Conservation (phyloP, 64 coral and sea anemone genomes). For the Montipora cactus region DNA sequence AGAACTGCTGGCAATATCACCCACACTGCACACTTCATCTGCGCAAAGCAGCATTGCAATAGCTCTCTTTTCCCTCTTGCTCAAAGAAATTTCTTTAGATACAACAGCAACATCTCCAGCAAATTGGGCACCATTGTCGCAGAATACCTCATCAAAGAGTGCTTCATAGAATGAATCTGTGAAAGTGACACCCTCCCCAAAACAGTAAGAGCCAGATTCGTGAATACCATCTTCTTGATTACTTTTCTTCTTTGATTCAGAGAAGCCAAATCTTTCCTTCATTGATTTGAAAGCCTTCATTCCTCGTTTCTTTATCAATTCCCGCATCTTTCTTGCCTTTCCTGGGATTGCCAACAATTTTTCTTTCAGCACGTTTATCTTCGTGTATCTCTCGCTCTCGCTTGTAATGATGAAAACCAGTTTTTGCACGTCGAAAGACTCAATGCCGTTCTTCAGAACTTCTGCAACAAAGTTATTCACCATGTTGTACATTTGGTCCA, state of each 20-base stretch:
- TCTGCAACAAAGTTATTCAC: conserved; percentile 63
- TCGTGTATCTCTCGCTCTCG: conserved; percentile 55
- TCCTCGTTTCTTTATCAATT: conserved; percentile 37
- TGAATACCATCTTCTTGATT: conserved; percentile 45
- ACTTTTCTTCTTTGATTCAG: conserved; percentile 59
- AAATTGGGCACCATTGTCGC: conserved; percentile 39
- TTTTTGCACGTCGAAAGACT: conserved; percentile 50
- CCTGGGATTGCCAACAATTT: conserved; percentile 41
- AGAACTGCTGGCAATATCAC: conserved; percentile 54
- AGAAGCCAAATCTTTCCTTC: conserved; percentile 63
- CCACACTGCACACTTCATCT: conserved; percentile 32
- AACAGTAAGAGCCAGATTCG: conserved; percentile 57
- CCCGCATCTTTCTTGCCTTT: conserved; percentile 40
- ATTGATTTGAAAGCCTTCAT: conserved; percentile 34
- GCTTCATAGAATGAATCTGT: conserved; percentile 71
- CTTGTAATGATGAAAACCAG: conserved; percentile 70
- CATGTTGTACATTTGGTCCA: conserved; percentile 66
- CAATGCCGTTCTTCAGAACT: conserved; percentile 52
- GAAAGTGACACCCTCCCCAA: conserved; percentile 57
- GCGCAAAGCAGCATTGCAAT: conserved; percentile 58
- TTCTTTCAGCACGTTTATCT: conserved; percentile 54
- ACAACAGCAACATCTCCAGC: conserved; percentile 55
- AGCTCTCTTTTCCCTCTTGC: conserved; percentile 66
- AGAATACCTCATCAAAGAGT: conserved; percentile 59
- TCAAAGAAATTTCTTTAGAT: conserved; percentile 57